Base-by-base conservation (phyloP, 2,113 vertebrate species). In the Tricholaema leucomelas region DNA sequence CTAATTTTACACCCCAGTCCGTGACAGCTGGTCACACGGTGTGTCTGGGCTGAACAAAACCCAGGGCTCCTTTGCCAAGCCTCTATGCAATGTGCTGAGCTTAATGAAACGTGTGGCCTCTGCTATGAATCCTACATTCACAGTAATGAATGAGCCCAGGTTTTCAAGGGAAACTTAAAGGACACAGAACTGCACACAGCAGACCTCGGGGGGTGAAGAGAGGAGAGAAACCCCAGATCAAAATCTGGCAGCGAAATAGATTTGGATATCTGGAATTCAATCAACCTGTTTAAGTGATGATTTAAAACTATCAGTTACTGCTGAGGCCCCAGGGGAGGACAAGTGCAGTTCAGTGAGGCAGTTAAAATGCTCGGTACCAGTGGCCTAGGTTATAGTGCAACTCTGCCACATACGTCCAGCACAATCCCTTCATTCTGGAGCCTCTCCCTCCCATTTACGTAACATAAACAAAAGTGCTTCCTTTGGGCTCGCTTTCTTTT, bases 91-190 rank as follows among this genome's bases (percentile, higher is more conserved):
- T 87, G 76, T 79, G 91, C 75, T 85, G 92, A 95, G 87, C 85
- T 71, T 96, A 95, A 95, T 96, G 95, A 94, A 94, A 94, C 67
- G 89, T 94, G 95, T 95, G 92, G 91, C 92, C 91, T 94, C 82
- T 58, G 8, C 91, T 81, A 76, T 91, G 89, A 87, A 83, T 89
- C 11, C n/a, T 46, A 85, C 73, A 90, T 91, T 94, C 93, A 95
- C 25, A 44, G 91, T 88, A 80, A 46, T 91, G 87, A 95, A 93
- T 91, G 95, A 96, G 92, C 64, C 85, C 4, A 72, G 83, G 83
- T 90, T 87, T 95, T 92, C 92, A 96, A 95, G 95, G 79, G 89
- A 95, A 95, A 93, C 58, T 83, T 80, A 19, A 65, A 89, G 67
- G 75, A 85, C 83, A 71, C 69, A 82, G 72, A 91, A 91, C 60